A percentile compares a stretch with the other conserved stretches of the same genome.
Evolutionary conservation across 2,888 invertebrate species (phyloP).

Genomic region (Malachius bipustulatus): DNA sequence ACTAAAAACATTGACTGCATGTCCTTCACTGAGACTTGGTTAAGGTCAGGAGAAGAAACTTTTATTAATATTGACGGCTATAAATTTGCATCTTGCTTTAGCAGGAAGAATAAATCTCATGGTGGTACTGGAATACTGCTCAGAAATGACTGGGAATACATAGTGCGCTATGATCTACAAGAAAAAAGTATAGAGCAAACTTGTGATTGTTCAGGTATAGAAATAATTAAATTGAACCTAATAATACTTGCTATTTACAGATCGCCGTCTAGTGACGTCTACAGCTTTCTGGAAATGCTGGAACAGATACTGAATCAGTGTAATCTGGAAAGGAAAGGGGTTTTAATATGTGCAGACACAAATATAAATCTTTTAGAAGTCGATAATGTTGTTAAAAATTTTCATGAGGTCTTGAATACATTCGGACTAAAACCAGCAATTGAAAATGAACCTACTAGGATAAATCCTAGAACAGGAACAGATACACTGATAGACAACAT

Average conservation of each 20-base stretch:
- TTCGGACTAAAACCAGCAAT: no score
- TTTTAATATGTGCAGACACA: no score
- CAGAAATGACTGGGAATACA: background rate
- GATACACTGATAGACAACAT: no score
- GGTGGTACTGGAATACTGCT: background rate
- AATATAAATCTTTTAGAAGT: background rate
- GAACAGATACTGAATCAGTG: background rate
- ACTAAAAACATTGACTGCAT: background rate
- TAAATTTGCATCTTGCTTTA: background rate
- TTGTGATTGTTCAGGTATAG: background rate
- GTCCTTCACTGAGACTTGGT: background rate
- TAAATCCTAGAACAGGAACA: no score
- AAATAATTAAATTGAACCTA: background rate
- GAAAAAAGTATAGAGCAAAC: background rate
- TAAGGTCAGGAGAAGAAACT: constrained; percentile 1
- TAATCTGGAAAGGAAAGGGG: background rate
- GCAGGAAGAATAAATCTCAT: background rate
- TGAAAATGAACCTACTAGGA: no score
- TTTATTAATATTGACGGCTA: background rate
- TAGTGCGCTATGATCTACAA: constrained; percentile 1
- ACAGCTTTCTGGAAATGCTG: background rate
- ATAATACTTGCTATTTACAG: background rate
- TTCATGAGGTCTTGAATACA: background rate
- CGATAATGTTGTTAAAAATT: background rate
- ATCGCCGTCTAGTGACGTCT: background rate